A percentile compares a stretch with the other conserved stretches of the same genome.
phyloP scores from a whole-genome alignment of 1,140 invertebrate species.

The Bombus waltoni region DNA sequence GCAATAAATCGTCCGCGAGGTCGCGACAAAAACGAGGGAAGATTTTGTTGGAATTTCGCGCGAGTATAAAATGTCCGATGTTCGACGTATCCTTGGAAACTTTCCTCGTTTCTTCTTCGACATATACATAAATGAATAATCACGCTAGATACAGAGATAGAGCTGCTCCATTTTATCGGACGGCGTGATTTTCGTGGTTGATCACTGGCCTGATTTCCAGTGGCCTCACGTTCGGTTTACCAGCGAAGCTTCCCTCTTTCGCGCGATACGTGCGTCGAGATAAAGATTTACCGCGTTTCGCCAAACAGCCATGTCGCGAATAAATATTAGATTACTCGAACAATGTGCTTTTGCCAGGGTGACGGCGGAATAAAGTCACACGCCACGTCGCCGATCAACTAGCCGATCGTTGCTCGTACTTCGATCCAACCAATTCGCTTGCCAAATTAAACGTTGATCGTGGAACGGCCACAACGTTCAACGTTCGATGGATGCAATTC shows the following conservation, averaged over 20 bases:
- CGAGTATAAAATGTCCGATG: neutral
- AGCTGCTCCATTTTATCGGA: neutral
- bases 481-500: neutral
- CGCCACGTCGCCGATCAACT: neutral
- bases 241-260: neutral
- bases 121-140: neutral
- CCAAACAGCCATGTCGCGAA: slow-evolving; percentile 26
- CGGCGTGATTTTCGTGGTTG: neutral
- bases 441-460: neutral
- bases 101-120: neutral
- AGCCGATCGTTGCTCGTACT: neutral
- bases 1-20: neutral
- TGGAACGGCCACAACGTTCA: neutral
- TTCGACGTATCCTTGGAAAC: neutral
- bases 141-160: neutral
- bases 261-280: slow-evolving; percentile 19
- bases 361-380: neutral
- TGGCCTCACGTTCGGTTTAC: neutral
- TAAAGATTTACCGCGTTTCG: slow-evolving; percentile 22
- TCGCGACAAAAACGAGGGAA: neutral
- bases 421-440: neutral
- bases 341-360: neutral
- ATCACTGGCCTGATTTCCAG: slow-evolving; percentile 18
- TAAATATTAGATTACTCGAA: slow-evolving; percentile 17
- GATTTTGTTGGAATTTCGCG: neutral